Evolutionary conservation across 2,797 vertebrate species (phyloP).

Genomic region (Sebastes variabilis): DNA sequence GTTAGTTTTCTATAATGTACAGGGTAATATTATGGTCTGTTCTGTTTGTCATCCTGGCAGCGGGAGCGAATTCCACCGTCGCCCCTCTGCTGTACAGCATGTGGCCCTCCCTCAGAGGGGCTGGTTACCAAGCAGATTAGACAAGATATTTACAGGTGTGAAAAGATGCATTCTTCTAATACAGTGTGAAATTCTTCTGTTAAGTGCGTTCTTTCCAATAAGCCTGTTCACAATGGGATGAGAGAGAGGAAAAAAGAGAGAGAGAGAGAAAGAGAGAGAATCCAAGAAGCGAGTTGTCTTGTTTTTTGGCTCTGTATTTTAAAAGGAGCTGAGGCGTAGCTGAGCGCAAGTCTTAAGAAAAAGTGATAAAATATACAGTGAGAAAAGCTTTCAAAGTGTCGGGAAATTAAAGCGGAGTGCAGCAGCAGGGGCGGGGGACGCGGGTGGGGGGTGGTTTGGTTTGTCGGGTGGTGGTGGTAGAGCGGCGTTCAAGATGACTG

Average conservation of each 20-base stretch:
- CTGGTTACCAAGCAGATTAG: conserved; percentile 81
- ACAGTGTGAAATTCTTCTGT: conserved; percentile 88
- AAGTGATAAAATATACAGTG: conserved; percentile 91
- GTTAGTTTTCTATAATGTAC: conserved; percentile 2
- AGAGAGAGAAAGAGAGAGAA: conserved; percentile 56
- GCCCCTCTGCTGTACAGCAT: conserved; percentile 73
- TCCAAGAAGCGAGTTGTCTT: conserved; percentile 81
- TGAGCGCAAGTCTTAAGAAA: conserved; percentile 87
- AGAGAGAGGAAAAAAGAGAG: conserved; percentile 45
- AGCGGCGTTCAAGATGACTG: conserved; percentile 73
- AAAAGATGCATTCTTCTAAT: conserved; percentile 88
- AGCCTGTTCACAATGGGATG: conserved; percentile 78
- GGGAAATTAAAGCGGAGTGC: conserved; percentile 83
- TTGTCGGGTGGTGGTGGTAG: conserved; percentile 62
- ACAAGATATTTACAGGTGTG: conserved; percentile 89
- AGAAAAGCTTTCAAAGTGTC: conserved; percentile 88
- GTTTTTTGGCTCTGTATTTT: conserved; percentile 87
- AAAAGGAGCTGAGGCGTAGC: conserved; percentile 84
- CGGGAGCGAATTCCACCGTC: conserved; percentile 61
- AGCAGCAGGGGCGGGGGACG: conserved; percentile 76
- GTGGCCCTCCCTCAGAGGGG: conserved; percentile 77
- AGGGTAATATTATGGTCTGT: conserved; percentile 35
- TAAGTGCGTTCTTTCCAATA: conserved; percentile 83
- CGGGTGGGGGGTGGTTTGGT: conserved; percentile 45
- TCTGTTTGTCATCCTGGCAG: conserved; percentile 59